phyloP scores from a whole-genome alignment of 2,113 vertebrate genomes.

The Nibea coibor region DNA sequence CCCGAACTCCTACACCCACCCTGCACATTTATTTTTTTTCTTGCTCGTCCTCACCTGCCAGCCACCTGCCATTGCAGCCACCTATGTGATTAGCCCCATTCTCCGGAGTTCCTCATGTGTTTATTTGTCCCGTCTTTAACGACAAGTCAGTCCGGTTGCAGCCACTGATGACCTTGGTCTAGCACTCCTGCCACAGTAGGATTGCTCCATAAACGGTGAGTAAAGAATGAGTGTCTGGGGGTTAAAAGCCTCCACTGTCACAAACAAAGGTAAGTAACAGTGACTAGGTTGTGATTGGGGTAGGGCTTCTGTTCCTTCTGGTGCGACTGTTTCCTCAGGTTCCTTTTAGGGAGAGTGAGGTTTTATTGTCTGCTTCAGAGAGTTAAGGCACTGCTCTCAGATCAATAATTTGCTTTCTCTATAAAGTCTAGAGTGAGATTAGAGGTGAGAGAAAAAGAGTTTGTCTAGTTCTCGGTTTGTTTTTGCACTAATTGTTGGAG shows the following conservation, averaged over 20 bases:
- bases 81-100: conserved; percentile 73
- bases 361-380: conserved; percentile 54
- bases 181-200: conserved; percentile 70
- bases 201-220: conserved; percentile 78
- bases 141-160: conserved; percentile 69
- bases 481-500: background rate
- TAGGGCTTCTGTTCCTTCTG: conserved; percentile 49
- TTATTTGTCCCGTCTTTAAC: conserved; percentile 79
- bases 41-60: conserved; percentile 30
- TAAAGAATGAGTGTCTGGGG: conserved; percentile 69
- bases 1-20: background rate
- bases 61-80: conserved; percentile 57
- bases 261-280: conserved; percentile 81
- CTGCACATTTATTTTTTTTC: background rate
- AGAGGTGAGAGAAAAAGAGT: conserved; percentile 15
- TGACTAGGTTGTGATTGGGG: conserved; percentile 67
- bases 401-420: conserved; percentile 58
- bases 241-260: conserved; percentile 73
- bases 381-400: conserved; percentile 39
- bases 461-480: conserved; percentile 18
- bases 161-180: conserved; percentile 80
- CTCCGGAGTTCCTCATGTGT: conserved; percentile 71
- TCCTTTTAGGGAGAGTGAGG: conserved; percentile 36
- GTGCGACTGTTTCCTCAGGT: conserved; percentile 35
- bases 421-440: conserved; percentile 4